Base-by-base conservation (phyloP, 2,113 vertebrate genomes). In the Nannobrachium achirus region DNA sequence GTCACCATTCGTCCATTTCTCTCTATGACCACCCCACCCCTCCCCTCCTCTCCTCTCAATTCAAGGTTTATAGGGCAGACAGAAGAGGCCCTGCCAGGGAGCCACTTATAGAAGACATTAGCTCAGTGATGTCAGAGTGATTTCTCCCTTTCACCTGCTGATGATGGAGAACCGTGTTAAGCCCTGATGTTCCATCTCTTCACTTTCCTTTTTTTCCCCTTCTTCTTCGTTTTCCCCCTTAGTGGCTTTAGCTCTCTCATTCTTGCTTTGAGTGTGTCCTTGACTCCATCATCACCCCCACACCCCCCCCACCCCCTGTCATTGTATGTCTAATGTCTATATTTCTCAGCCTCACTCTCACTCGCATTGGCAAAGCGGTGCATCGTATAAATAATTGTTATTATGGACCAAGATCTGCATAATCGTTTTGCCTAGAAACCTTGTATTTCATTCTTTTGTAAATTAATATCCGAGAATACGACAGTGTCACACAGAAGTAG, bases 21-120 rank as follows among this genome's bases (percentile, higher is more conserved):
- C 71, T 33, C 19, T 44, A 20, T 14, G 40, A n/a, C n/a, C n/a
- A n/a, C n/a, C n/a, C n/a, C 74, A 73, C 20, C 41, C 41, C 52
- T 8, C 19, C 25, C 68, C 53, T 64, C 67, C 59, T 42, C 61
- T 79, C 16, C 51, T 63, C 58, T 78, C 77, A 55, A 71, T 82
- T 55, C 75, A 76, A 82, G 61, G 65, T 88, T 88, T 85, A 75
- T 68, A 70, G 64, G 69, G 62, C 56, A 80, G 80, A 69, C 77
- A 80, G 65, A 55, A 75, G 65, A 75, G 53, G 45, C 56, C 56
- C 64, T 60, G 79, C 69, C 61, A 0, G 11, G 75, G 55, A 71
- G 69, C 50, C 33, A 50, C 66, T 81, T 68, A 75, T 80, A 59
- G 73, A 81, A 70, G 77, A 84, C 79, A 82, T 82, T 80, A 85